These are phyloP conservation scores for Choristoneura fumiferana DNA, from an alignment of 1,140 invertebrate species.

Conservation along the genomic window DNA sequence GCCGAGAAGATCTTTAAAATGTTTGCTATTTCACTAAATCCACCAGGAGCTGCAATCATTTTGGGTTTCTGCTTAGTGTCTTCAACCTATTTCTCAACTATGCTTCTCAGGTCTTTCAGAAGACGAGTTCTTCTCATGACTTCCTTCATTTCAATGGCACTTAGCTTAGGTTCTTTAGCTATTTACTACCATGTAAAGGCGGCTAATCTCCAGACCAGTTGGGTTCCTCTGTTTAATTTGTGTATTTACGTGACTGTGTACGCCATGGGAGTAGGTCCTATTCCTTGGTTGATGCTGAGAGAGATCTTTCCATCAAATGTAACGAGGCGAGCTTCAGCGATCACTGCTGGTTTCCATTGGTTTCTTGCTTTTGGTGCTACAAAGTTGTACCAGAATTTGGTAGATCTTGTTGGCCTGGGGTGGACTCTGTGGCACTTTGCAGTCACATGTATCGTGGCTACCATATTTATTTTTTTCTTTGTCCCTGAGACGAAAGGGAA, in stretches of 20 bases:
- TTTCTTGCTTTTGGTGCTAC: slow-evolving; percentile 84
- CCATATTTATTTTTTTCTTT: slow-evolving; percentile 83
- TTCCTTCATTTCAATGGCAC: slow-evolving; percentile 81
- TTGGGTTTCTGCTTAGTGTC: slow-evolving; percentile 85
- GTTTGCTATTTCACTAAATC: slow-evolving; percentile 73
- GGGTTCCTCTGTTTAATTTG: slow-evolving; percentile 65
- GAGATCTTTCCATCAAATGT: slow-evolving; percentile 83
- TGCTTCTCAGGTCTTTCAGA: slow-evolving; percentile 86
- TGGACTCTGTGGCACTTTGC: slow-evolving; percentile 85
- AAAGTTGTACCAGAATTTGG: slow-evolving; percentile 80
- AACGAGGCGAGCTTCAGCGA: slow-evolving; percentile 81
- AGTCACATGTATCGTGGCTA: slow-evolving; percentile 80
- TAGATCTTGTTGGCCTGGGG: slow-evolving; percentile 77
- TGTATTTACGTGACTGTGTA: slow-evolving; percentile 69
- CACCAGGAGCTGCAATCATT: slow-evolving; percentile 80
- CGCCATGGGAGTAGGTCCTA: slow-evolving; percentile 78
- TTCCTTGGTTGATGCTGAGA: slow-evolving; percentile 84
- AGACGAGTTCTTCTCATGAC: slow-evolving; percentile 84
- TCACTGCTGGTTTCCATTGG: slow-evolving; percentile 85
- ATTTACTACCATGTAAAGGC: slow-evolving; percentile 81
- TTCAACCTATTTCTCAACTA: slow-evolving; percentile 83
- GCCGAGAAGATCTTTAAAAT: slow-evolving; percentile 83
- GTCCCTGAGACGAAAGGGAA: slow-evolving; percentile 90
- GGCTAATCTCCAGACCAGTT: slow-evolving; percentile 41
- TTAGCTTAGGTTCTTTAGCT: slow-evolving; percentile 80